These are phyloP conservation scores for Latheticus oryzae DNA, from an alignment of 2,888 invertebrate species.

Conservation along the genomic window DNA sequence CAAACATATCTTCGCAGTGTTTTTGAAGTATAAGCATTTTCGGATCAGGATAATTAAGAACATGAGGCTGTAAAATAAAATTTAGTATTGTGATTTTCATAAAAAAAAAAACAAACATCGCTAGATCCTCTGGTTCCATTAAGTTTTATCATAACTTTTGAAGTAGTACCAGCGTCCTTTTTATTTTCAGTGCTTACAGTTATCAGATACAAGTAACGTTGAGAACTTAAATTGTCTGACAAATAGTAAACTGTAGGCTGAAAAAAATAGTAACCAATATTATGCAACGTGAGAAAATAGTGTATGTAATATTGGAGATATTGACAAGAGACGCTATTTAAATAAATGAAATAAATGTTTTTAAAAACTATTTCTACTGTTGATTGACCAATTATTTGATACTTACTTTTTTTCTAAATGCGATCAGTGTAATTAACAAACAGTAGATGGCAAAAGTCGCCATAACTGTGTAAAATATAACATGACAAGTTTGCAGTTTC, in stretches of 20 bases:
- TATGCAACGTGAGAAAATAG: too few species aligned
- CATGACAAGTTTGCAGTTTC: conserved; percentile 44
- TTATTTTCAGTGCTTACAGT: conserved; percentile 35
- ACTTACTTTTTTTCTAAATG: not conserved
- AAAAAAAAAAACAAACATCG: conserved; percentile 3
- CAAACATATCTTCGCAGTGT: conserved; percentile 53
- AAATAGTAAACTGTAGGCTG: conserved; percentile 20
- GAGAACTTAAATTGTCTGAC: conserved; percentile 14
- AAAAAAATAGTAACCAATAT: too few species aligned
- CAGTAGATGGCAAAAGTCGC: conserved; percentile 46
- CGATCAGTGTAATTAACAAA: not conserved
- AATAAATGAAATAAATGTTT: not conserved
- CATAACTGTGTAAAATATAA: conserved; percentile 47
- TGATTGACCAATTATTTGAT: too few species aligned
- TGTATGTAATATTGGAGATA: too few species aligned
- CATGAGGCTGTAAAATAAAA: conserved; percentile 47
- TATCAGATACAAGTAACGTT: conserved; percentile 37
- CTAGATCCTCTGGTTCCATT: conserved; percentile 5
- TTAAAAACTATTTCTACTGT: not conserved
- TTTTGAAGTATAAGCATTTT: conserved; percentile 50
- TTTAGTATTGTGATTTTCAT: not conserved
- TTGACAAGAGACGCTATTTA: not conserved
- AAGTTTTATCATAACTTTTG: conserved; percentile 32
- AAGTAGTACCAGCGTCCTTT: conserved; percentile 39
- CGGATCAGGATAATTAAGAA: conserved; percentile 57